phyloP scores from a whole-genome alignment of 2,113 vertebrate species.

The Enhydra lutris region DNA sequence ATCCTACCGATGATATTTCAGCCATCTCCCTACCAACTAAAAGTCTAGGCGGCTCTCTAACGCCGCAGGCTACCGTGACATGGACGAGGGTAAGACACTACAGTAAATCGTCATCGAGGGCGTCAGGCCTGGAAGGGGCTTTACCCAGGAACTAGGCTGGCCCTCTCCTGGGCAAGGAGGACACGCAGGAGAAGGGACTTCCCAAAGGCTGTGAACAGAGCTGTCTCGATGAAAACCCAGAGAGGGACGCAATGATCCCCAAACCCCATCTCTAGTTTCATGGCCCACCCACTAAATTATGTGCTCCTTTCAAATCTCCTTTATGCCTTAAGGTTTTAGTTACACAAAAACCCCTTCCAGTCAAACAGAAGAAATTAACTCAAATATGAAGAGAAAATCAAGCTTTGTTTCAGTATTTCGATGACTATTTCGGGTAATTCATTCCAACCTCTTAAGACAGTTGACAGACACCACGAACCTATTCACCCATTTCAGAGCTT shows the following conservation, averaged over 20 bases:
- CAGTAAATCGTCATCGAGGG: not conserved
- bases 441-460: not conserved
- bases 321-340: not conserved
- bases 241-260: not conserved
- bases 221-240: not conserved
- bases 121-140: constrained; percentile 51
- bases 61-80: constrained; percentile 36
- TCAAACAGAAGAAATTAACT: not conserved
- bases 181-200: not conserved
- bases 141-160: not conserved
- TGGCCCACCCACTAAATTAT: not conserved
- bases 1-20: constrained; percentile 58
- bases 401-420: not conserved
- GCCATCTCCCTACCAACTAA: constrained; percentile 61
- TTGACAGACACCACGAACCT: not conserved
- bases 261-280: not conserved
- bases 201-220: not conserved
- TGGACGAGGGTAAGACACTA: constrained; percentile 23
- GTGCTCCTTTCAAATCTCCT: not conserved
- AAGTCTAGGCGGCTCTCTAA: constrained; percentile 55
- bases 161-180: not conserved
- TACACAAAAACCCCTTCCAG: constrained; percentile 31
- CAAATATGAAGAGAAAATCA: constrained; percentile 28
- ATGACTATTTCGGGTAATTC: not conserved
- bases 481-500: constrained; percentile 40